Conservation (phyloP, 2,797 vertebrate species). For the Antrozous pallidus region DNA sequence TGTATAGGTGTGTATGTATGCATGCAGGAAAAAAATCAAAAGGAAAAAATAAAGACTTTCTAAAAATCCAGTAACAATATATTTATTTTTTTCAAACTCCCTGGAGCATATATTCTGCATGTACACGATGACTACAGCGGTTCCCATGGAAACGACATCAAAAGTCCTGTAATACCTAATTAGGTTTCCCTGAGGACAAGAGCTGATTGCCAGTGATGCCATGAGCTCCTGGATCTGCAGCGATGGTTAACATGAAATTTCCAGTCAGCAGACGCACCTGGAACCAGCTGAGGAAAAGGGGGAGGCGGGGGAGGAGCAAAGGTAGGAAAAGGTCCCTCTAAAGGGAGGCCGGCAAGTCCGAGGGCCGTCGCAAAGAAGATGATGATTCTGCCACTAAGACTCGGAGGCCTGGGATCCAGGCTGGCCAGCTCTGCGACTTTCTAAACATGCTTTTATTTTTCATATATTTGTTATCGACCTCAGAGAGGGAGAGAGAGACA, state of each 20-base stretch:
- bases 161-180: conserved; percentile 89
- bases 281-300: neutral
- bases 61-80: conserved; percentile 25
- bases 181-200: conserved; percentile 84
- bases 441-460: neutral
- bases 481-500: too few relatives aligned
- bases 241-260: neutral
- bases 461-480: too few relatives aligned
- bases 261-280: neutral
- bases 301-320: too few relatives aligned
- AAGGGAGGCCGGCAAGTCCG: too few relatives aligned
- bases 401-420: neutral
- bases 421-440: neutral
- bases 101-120: conserved; percentile 23
- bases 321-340: neutral
- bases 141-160: conserved; percentile 91
- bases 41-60: conserved; percentile 43
- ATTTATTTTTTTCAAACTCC: conserved; percentile 36
- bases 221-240: neutral
- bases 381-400: neutral
- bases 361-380: neutral
- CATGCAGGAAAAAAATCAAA: neutral
- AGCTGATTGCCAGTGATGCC: conserved; percentile 46
- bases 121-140: conserved; percentile 40
- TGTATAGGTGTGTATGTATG: neutral